Evolutionary conservation across 1,140 invertebrate species (phyloP).

Genomic region (Uloborus diversus): DNA sequence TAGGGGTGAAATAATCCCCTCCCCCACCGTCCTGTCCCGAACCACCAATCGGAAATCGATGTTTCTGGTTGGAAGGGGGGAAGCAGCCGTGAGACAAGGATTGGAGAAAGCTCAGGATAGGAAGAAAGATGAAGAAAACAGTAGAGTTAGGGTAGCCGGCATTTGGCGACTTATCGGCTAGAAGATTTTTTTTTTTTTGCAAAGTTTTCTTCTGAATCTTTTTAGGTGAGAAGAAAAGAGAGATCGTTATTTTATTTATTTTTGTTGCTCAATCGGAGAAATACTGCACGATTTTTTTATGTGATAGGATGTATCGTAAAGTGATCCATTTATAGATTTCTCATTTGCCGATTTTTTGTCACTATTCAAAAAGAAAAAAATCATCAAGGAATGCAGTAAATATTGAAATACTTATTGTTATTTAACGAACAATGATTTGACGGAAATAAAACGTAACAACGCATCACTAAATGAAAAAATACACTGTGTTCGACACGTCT

Average conservation of each 20-base stretch:
- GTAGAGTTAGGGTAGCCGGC: conserved; percentile 26
- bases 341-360: too few species aligned
- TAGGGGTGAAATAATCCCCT: conserved; percentile 36
- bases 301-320: too few species aligned
- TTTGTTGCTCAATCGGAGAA: not conserved
- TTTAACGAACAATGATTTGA: too few species aligned
- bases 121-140: conserved; percentile 49
- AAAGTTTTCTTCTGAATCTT: not conserved
- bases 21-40: not conserved
- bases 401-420: too few species aligned
- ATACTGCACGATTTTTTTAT: too few species aligned
- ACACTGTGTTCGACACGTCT: too few species aligned
- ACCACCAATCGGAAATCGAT: conserved; percentile 55
- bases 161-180: conserved; percentile 52
- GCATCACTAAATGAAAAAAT: too few species aligned
- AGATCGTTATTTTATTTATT: conserved; percentile 1
- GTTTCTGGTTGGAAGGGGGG: conserved; percentile 30
- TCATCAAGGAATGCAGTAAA: too few species aligned
- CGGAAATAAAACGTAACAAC: too few species aligned
- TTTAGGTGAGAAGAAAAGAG: not conserved
- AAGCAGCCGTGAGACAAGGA: conserved; percentile 25
- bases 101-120: conserved; percentile 52
- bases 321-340: too few species aligned
- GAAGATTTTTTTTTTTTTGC: not conserved
- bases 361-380: too few species aligned